Percentiles rank a stretch among this genome's conserved stretches.
These are phyloP conservation scores for Staurois parvus DNA, from an alignment of 2,797 vertebrate genomes.

Conservation along the genomic window DNA sequence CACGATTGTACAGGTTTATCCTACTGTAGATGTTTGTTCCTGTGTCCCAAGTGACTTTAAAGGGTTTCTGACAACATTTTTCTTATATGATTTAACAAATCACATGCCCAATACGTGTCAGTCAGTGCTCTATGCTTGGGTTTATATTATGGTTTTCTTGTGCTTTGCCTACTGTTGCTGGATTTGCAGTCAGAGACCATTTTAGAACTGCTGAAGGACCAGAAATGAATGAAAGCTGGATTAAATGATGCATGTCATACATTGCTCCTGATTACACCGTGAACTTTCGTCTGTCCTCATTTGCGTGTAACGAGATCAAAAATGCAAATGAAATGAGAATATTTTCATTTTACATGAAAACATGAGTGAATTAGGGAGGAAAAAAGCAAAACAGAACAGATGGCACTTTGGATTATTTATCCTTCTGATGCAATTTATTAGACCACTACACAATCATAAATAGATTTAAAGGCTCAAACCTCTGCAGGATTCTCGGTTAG, in stretches of 20 bases:
- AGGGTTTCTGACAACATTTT: neutral
- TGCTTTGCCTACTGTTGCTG: neutral
- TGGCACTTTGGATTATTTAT: slow-evolving; percentile 64
- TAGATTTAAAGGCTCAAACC: neutral
- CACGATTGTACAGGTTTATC: too few relatives aligned
- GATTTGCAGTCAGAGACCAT: neutral
- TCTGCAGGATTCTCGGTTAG: neutral
- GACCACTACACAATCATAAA: slow-evolving; percentile 38
- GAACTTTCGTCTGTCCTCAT: slow-evolving; percentile 19
- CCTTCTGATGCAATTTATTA: slow-evolving; percentile 34
- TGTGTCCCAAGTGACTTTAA: too few relatives aligned
- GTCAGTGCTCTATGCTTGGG: neutral
- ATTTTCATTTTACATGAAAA: slow-evolving; percentile 63
- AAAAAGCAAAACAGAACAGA: slow-evolving; percentile 63
- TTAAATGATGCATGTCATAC: slow-evolving; percentile 33
- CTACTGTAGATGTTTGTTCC: too few relatives aligned
- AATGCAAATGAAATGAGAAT: slow-evolving; percentile 67
- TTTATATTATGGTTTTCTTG: neutral
- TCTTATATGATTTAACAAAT: neutral
- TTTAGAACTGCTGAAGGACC: neutral
- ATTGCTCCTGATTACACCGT: slow-evolving; percentile 13
- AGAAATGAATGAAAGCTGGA: slow-evolving; percentile 7
- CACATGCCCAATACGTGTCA: neutral
- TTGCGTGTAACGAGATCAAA: slow-evolving; percentile 57
- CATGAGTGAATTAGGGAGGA: slow-evolving; percentile 18